Evolutionary conservation across 2,888 invertebrate species (phyloP).

Genomic region (Himalopsyche anomala): DNA sequence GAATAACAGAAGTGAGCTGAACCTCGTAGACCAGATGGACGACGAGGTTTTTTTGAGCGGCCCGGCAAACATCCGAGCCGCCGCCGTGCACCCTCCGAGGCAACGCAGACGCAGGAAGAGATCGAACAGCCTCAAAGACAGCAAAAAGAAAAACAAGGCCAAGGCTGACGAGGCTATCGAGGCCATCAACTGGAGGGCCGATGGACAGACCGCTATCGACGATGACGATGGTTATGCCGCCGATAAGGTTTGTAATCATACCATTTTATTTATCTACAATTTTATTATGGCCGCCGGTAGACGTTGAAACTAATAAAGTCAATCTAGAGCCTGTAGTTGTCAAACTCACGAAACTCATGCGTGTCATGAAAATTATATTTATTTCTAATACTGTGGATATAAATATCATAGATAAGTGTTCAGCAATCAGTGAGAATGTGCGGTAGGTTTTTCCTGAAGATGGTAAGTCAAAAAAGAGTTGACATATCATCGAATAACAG

Average conservation of each 20-base stretch:
- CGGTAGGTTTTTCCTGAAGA: too few relatives aligned
- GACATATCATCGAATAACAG: too few relatives aligned
- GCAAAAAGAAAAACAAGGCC: conserved; percentile 50
- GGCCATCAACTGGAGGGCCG: conserved; percentile 4
- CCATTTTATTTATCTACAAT: background rate
- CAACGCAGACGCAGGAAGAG: conserved; percentile 60
- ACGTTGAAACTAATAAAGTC: too few relatives aligned
- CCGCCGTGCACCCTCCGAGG: conserved; percentile 50
- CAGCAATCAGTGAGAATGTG: too few relatives aligned
- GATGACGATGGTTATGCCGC: conserved; percentile 14
- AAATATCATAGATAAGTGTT: too few relatives aligned
- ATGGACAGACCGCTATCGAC: conserved; percentile 48
- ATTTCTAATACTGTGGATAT: too few relatives aligned
- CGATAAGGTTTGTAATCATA: conserved; percentile 8
- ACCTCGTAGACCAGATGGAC: conserved; percentile 49
- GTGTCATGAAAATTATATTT: too few relatives aligned
- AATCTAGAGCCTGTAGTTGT: too few relatives aligned
- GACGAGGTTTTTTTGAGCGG: conserved; percentile 62
- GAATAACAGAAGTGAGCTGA: background rate
- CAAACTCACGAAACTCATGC: too few relatives aligned
- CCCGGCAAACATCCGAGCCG: conserved; percentile 17
- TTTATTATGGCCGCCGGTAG: too few relatives aligned
- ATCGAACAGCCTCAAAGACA: conserved; percentile 56
- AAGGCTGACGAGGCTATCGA: conserved; percentile 51
- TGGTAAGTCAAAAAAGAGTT: too few relatives aligned